Percentiles rank a stretch among this genome's conserved stretches.
These are phyloP conservation scores for Steinernema hermaphroditum DNA, from an alignment of 2,888 invertebrate species.

Conservation along the genomic window DNA sequence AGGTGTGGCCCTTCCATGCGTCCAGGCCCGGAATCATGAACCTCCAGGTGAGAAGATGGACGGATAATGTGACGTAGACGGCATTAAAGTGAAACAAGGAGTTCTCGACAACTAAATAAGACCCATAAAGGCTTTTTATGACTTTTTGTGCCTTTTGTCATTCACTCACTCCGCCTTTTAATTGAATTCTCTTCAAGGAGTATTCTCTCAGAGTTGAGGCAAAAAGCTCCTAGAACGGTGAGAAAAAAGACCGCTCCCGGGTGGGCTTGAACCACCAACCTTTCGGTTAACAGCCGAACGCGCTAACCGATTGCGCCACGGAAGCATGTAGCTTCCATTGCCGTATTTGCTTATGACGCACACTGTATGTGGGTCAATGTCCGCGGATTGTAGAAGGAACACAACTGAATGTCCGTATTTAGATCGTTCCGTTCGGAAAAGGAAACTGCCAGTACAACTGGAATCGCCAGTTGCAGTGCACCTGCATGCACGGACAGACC, in stretches of 20 bases:
- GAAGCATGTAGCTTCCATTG: neutral
- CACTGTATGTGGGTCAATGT: neutral
- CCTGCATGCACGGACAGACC: constrained; percentile 66
- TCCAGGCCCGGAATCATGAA: constrained; percentile 64
- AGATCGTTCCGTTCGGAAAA: constrained; percentile 65
- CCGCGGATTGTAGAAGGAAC: neutral
- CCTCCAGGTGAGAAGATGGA: constrained; percentile 50
- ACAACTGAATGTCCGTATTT: constrained; percentile 33
- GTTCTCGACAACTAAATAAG: too few species aligned
- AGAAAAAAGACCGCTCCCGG: constrained; percentile 27
- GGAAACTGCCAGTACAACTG: constrained; percentile 64
- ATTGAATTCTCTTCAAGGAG: too few species aligned
- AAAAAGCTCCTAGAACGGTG: neutral
- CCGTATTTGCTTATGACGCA: neutral
- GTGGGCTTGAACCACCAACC: constrained; percentile 73
- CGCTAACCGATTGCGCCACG: constrained; percentile 71
- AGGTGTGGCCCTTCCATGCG: constrained; percentile 65
- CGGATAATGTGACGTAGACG: neutral
- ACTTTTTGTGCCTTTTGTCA: too few species aligned
- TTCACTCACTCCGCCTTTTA: too few species aligned
- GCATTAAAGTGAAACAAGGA: neutral
- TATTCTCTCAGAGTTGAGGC: too few species aligned
- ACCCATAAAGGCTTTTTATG: neutral
- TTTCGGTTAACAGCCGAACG: constrained; percentile 98
- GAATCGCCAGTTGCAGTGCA: constrained; percentile 61